Conservation (phyloP, 2,797 vertebrate genomes). For the Pagetopsis macropterus region DNA sequence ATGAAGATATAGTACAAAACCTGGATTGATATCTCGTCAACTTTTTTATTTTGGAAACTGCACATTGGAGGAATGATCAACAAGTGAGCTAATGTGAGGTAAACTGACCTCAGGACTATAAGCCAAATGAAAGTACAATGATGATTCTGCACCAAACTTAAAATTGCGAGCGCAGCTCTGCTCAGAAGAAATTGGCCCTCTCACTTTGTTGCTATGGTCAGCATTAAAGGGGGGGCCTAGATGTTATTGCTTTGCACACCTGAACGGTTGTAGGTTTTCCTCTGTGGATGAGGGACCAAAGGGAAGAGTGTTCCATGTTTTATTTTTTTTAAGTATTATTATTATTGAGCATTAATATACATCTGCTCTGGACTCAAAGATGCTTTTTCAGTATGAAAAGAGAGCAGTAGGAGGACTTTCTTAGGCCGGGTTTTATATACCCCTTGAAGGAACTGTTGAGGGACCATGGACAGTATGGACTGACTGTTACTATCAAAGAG, state of each 20-base stretch:
- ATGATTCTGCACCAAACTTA: constrained; percentile 80
- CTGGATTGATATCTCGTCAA: constrained; percentile 84
- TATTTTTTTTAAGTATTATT: constrained; percentile 35
- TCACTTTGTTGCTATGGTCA: constrained; percentile 65
- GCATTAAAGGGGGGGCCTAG: constrained; percentile 58
- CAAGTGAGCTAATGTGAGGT: constrained; percentile 83
- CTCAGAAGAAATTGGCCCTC: constrained; percentile 74
- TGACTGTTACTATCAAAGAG: constrained; percentile 80
- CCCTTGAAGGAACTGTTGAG: constrained; percentile 79
- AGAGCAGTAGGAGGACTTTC: constrained; percentile 74
- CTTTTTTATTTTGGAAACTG: constrained; percentile 84
- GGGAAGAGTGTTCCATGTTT: constrained; percentile 68
- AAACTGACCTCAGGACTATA: constrained; percentile 82
- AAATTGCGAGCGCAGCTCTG: constrained; percentile 80
- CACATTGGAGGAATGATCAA: constrained; percentile 83
- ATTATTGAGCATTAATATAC: constrained; percentile 80
- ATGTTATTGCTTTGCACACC: constrained; percentile 79
- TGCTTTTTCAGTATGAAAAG: constrained; percentile 76
- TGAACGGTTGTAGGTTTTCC: constrained; percentile 73
- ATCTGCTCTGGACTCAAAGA: constrained; percentile 89
- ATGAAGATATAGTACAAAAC: constrained; percentile 68
- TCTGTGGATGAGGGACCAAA: constrained; percentile 77
- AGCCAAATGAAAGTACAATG: constrained; percentile 78
- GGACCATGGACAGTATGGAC: constrained; percentile 80
- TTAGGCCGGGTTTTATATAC: constrained; percentile 59